Evolutionary conservation across 2,113 vertebrate species (phyloP).

Genomic region (Triplophysa tibetana): DNA sequence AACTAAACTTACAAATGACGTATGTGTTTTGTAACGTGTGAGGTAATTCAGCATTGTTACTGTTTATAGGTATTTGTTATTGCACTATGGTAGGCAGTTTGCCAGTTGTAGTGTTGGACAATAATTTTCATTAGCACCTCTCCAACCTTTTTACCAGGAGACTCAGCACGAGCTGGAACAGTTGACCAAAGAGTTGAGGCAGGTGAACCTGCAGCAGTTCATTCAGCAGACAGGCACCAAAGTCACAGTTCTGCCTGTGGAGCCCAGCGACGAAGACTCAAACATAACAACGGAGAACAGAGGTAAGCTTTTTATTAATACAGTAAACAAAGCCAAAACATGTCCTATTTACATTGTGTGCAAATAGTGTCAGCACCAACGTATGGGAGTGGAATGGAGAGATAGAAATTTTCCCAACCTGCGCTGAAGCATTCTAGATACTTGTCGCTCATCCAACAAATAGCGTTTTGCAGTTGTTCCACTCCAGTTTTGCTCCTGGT

Average conservation of each 20-base stretch:
- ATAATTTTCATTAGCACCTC: constrained; percentile 16
- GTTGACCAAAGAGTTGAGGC: constrained; percentile 94
- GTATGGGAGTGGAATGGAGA: background rate
- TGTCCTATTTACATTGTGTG: no score
- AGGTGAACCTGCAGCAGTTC: constrained; percentile 97
- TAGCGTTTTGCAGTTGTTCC: no score
- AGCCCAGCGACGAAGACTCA: constrained; percentile 82
- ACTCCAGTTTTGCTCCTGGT: no score
- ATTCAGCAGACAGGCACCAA: constrained; percentile 97
- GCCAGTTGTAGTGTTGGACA: background rate
- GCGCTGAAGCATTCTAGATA: no score
- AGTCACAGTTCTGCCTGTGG: constrained; percentile 92
- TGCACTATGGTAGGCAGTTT: background rate
- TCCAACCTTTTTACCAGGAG: constrained; percentile 73
- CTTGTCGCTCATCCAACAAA: no score
- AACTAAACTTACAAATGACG: background rate
- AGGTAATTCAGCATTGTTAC: background rate
- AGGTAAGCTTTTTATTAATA: constrained; percentile 67
- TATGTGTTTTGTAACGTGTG: background rate
- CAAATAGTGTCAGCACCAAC: background rate
- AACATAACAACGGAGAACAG: constrained; percentile 65
- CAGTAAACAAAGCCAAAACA: background rate
- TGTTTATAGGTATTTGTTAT: background rate
- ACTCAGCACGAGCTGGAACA: constrained; percentile 94
- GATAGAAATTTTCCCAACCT: no score